Percentiles rank a stretch among this genome's conserved stretches.
phyloP scores from a whole-genome alignment of 1,140 invertebrate species.

The Macrotrachela quadricornifera region DNA sequence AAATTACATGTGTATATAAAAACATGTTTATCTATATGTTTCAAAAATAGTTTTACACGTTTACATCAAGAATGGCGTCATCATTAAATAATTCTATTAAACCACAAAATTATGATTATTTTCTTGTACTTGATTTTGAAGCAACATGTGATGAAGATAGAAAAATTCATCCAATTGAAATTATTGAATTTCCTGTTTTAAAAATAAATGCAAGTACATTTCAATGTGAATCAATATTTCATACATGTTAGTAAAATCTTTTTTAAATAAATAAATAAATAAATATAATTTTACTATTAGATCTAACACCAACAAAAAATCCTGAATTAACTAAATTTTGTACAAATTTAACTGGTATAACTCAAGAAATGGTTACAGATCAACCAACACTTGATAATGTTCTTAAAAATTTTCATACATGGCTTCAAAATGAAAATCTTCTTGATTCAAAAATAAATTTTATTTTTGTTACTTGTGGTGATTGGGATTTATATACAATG shows the following conservation, averaged over 20 bases:
- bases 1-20: no score
- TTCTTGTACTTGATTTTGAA: slow-evolving; percentile 41
- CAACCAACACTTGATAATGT: slow-evolving; percentile 22
- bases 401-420: slow-evolving; percentile 14
- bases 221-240: no score
- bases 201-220: no score
- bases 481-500: slow-evolving; percentile 43
- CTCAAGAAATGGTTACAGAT: slow-evolving; percentile 31
- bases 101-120: slow-evolving; percentile 29
- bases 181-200: no score
- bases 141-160: slow-evolving; percentile 34
- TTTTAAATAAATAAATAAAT: no score
- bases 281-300: background rate
- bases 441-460: slow-evolving; percentile 11
- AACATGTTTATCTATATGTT: no score
- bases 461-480: slow-evolving; percentile 40
- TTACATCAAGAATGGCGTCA: no score
- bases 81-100: background rate
- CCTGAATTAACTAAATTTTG: slow-evolving; percentile 10
- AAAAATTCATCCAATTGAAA: slow-evolving; percentile 5
- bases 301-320: slow-evolving; percentile 21
- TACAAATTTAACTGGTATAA: slow-evolving; percentile 27
- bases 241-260: no score
- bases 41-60: no score
- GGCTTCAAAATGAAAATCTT: background rate